These are phyloP conservation scores for Uloborus plumipes DNA, from an alignment of 2,888 invertebrate genomes.

Conservation along the genomic window DNA sequence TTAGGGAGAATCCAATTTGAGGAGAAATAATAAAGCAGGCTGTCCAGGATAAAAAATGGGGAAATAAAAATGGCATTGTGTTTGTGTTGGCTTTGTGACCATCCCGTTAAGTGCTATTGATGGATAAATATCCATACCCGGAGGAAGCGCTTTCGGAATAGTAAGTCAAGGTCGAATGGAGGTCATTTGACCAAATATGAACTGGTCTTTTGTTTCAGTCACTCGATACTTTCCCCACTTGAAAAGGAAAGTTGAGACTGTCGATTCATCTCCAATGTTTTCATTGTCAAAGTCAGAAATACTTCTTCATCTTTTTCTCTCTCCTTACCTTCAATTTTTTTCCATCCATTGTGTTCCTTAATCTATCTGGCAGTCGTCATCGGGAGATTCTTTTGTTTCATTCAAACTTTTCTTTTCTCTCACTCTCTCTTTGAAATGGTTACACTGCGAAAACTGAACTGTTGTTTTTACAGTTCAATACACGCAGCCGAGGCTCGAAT, in stretches of 20 bases:
- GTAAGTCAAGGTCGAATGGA: slow-evolving; percentile 45
- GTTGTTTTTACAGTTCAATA: no score
- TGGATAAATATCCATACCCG: no score
- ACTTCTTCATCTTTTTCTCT: neutral
- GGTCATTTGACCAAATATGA: slow-evolving; percentile 31
- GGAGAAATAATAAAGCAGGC: no score
- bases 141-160: neutral
- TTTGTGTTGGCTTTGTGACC: no score
- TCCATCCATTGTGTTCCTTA: slow-evolving; percentile 28
- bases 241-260: slow-evolving; percentile 45
- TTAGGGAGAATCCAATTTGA: no score
- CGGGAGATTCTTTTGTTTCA: slow-evolving; percentile 30
- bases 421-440: no score
- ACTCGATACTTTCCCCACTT: slow-evolving; percentile 13
- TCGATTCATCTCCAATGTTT: slow-evolving; percentile 26
- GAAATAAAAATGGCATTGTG: no score
- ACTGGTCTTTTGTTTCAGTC: slow-evolving; percentile 34
- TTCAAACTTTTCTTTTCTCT: neutral
- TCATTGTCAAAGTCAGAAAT: slow-evolving; percentile 54
- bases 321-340: slow-evolving; percentile 3
- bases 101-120: no score
- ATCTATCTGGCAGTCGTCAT: slow-evolving; percentile 18
- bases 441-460: no score
- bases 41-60: no score
- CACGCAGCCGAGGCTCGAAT: no score